These are phyloP conservation scores for Watsonalla binaria DNA, from an alignment of 2,888 invertebrate species.

Conservation along the genomic window DNA sequence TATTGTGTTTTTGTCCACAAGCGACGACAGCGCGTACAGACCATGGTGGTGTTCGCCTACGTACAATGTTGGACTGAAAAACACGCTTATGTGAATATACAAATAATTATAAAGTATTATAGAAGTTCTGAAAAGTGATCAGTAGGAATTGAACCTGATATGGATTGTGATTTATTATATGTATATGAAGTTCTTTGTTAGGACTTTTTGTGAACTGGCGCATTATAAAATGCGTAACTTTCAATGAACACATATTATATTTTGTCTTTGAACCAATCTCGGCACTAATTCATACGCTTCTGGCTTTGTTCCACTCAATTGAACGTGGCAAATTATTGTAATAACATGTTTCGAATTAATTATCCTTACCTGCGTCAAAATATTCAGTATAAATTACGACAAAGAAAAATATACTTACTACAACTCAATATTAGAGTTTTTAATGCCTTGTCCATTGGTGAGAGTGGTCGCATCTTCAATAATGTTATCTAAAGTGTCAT, in stretches of 20 bases:
- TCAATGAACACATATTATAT: too few species aligned
- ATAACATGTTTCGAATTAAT: too few species aligned
- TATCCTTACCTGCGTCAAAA: too few species aligned
- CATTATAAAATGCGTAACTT: too few species aligned
- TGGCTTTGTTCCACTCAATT: too few species aligned
- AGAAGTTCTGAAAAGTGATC: background rate
- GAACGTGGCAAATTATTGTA: too few species aligned
- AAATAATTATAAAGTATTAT: background rate
- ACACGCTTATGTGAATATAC: constrained; percentile 4
- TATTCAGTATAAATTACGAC: background rate
- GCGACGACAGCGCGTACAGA: constrained; percentile 93
- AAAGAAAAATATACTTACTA: constrained; percentile 66
- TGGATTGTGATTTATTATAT: too few species aligned
- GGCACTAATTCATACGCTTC: too few species aligned
- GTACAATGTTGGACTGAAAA: constrained; percentile 91
- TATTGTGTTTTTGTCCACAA: constrained; percentile 94
- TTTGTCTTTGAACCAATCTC: too few species aligned
- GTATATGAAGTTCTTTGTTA: too few species aligned
- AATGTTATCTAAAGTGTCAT: constrained; percentile 87
- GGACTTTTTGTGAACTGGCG: too few species aligned
- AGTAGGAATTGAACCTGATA: background rate
- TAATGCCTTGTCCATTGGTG: constrained; percentile 78
- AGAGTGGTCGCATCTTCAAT: constrained; percentile 78
- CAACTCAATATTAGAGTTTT: constrained; percentile 79
- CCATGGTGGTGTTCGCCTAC: constrained; percentile 92